Conservation (phyloP, 2,888 invertebrate genomes). For the Elegia similella region DNA sequence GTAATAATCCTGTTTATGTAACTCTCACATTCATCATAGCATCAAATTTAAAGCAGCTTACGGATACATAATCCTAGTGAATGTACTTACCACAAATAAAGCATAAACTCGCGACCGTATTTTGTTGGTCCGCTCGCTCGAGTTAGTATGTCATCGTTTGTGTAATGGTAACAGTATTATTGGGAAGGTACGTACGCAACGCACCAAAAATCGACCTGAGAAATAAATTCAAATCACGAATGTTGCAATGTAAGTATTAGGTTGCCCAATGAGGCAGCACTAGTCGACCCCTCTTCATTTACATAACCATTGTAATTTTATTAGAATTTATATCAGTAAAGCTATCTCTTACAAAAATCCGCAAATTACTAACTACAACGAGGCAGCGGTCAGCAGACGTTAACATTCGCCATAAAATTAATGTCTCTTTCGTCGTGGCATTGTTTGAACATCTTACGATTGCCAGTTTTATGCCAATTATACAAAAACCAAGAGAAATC, state of each 20-base stretch:
- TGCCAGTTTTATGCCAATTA: no score
- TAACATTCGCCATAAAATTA: not conserved
- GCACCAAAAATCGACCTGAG: constrained; percentile 28
- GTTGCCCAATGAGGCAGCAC: constrained; percentile 27
- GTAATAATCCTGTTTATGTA: no score
- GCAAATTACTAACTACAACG: not conserved
- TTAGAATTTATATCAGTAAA: not conserved
- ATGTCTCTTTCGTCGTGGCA: not conserved
- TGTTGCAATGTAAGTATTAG: constrained; percentile 23
- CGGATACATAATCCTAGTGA: not conserved
- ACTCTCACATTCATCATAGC: not conserved
- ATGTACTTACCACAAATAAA: not conserved
- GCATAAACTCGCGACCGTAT: constrained; percentile 5
- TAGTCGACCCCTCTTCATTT: constrained; percentile 22
- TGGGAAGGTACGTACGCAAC: constrained; percentile 13
- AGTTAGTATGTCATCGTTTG: constrained; percentile 14
- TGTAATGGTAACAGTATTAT: constrained; percentile 14
- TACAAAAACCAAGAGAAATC: no score
- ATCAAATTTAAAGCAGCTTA: not conserved
- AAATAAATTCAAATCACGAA: constrained; percentile 35
- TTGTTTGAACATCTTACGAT: not conserved
- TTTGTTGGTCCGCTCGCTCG: not conserved
- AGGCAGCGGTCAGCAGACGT: not conserved
- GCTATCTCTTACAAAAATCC: constrained; percentile 4
- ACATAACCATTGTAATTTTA: constrained; percentile 13